Evolutionary conservation across 37 sponge, comb jelly and placozoan species (phyloP).

Genomic region (Haliclona indistincta): DNA sequence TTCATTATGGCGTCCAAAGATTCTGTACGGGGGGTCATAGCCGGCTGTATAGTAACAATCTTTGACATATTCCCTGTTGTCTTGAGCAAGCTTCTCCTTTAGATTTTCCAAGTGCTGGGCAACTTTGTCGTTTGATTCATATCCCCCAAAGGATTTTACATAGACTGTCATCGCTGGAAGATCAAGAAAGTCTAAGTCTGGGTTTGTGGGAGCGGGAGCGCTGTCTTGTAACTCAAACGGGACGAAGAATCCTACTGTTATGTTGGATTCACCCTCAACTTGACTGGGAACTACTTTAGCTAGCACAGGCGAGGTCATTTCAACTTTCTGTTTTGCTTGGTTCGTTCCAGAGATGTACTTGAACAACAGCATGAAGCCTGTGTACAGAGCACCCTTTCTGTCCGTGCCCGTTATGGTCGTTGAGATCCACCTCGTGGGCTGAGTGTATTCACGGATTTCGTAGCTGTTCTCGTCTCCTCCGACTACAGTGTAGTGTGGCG

Average conservation of each 20-base stretch:
- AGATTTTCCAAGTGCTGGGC: neutral
- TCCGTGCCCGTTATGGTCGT: neutral
- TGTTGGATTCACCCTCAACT: neutral
- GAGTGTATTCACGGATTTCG: neutral
- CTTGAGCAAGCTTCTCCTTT: neutral
- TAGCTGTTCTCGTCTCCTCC: conserved; percentile 1
- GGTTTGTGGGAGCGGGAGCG: conserved; percentile 8
- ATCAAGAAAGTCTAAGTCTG: neutral
- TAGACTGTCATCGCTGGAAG: conserved; percentile 17
- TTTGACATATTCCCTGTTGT: conserved; percentile 3
- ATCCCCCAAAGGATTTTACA: neutral
- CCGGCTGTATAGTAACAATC: conserved; percentile 20
- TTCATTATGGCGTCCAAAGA: conserved; percentile 35
- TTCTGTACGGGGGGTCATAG: conserved; percentile 34
- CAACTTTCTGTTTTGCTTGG: neutral
- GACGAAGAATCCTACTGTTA: conserved; percentile 1
- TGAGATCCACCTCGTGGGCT: neutral
- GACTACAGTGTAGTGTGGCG: neutral
- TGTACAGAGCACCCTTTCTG: neutral
- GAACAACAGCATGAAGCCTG: conserved; percentile 4
- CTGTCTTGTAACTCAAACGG: neutral
- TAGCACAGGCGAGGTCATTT: conserved; percentile 2
- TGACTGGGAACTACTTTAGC: neutral
- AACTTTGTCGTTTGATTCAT: neutral
- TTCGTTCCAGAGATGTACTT: conserved; percentile 13